Evolutionary conservation across 2,113 vertebrate species (phyloP), one percentile per base, ranked within the genome.

Genomic region (Elephas maximus): DNA sequence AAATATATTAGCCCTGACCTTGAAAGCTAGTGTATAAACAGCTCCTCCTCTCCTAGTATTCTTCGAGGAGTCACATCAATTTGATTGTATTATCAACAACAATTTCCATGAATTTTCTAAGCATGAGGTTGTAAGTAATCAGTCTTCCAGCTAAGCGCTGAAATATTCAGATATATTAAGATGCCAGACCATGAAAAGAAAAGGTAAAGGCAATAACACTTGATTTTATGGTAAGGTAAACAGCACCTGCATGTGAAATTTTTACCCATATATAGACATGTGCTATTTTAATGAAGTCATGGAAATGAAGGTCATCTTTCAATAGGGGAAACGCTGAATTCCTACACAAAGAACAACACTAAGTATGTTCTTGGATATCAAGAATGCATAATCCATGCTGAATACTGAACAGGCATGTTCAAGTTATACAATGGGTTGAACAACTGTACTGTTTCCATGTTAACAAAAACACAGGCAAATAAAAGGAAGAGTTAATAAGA

Each of bases 401-500:
- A 69, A 82, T 8, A 33, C 23, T 91, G 73, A 14, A 91, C 15
- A 94, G 60, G 83, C 33, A 9, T 67, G 45, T 57, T 20, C 62
- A 67, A 88, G 0, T 51, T 86, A 85, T 28, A 3, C 10, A 88
- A 67, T 18, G n/a, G 44, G 8, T 91, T 62, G 71, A 78, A 28
- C 63, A 88, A 74, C 10, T 92, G 37, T 28, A 45, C 26, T 78
- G 48, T 51, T 77, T 51, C 20, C 37, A n/a, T 23, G 60, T 28
- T 18, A 94, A 62, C n/a, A 86, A 96, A 96, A 90, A 77, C 15
- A 82, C 4, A 81, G 6, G 28, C 23, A 90, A 94, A 97, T 87
- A 14, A 97, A 96, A 97, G 74, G 0, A 33, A 6, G 30, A 74
- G 20, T 20, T 87, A 96, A 97, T 89, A 86, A 92, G 62, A 96